Conservation (phyloP, 2,888 invertebrate species). For the Sinopyrophorus schimmeli region DNA sequence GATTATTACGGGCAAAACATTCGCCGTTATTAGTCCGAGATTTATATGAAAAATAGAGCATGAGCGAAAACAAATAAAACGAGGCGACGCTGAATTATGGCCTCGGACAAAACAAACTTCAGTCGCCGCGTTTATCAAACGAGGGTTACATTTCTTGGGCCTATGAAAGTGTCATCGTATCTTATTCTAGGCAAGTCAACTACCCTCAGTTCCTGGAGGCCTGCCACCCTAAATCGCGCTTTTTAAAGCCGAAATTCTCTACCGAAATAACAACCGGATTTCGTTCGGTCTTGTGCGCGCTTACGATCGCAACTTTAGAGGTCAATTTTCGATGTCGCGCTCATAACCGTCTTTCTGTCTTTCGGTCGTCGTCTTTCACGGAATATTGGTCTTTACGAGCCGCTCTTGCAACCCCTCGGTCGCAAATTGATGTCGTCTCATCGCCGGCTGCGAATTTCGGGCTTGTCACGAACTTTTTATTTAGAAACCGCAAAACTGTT, state of each 20-base stretch:
- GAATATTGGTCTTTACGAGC: conserved; percentile 33
- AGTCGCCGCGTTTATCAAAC: conserved; percentile 32
- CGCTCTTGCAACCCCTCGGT: conserved; percentile 11
- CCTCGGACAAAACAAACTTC: conserved; percentile 29
- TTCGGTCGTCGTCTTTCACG: conserved; percentile 27
- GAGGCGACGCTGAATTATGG: conserved; percentile 21
- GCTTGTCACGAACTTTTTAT: too few species aligned
- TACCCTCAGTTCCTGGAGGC: conserved; percentile 36
- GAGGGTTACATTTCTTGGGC: conserved; percentile 35
- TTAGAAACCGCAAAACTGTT: too few species aligned
- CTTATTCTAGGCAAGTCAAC: conserved; percentile 38
- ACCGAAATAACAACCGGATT: conserved; percentile 35
- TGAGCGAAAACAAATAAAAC: conserved; percentile 23
- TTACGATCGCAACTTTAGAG: conserved; percentile 34
- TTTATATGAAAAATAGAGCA: conserved; percentile 14
- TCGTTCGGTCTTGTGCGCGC: conserved; percentile 35
- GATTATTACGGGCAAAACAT: conserved; percentile 2
- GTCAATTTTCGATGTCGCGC: conserved; percentile 30
- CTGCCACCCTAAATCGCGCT: conserved; percentile 32
- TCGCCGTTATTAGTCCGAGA: background rate
- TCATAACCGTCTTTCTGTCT: conserved; percentile 27
- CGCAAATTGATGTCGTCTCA: conserved; percentile 19
- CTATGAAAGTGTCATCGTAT: conserved; percentile 40
- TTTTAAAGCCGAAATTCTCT: conserved; percentile 32
- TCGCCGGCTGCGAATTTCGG: too few species aligned